Evolutionary conservation across 2,888 invertebrate species (phyloP).

Genomic region (Dryadula phaetusa): DNA sequence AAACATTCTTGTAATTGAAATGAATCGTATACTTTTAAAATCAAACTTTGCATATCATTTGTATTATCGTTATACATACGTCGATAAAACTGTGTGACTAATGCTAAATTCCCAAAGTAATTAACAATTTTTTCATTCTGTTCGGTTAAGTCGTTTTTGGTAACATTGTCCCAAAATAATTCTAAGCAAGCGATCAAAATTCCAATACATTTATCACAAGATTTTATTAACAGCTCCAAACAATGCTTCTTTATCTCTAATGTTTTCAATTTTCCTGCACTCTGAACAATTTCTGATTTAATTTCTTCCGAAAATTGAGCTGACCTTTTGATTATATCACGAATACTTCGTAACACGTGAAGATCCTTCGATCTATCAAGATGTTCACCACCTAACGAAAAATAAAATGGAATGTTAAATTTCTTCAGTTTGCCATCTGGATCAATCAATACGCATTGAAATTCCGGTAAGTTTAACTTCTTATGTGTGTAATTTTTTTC

Average conservation of each 20-base stretch:
- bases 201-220: constrained; percentile 86
- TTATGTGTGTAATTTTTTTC: constrained; percentile 81
- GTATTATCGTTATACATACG: constrained; percentile 64
- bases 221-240: constrained; percentile 87
- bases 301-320: constrained; percentile 78
- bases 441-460: constrained; percentile 92
- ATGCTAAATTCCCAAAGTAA: constrained; percentile 66
- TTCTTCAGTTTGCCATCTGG: constrained; percentile 92
- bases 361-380: constrained; percentile 94
- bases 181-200: constrained; percentile 80
- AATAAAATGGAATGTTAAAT: constrained; percentile 95
- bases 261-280: constrained; percentile 87
- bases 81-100: constrained; percentile 68
- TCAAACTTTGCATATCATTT: constrained; percentile 64
- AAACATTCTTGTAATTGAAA: constrained; percentile 50
- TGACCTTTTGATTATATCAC: constrained; percentile 86
- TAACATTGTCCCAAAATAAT: constrained; percentile 75
- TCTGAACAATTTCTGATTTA: constrained; percentile 80
- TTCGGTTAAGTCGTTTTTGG: constrained; percentile 50
- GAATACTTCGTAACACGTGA: constrained; percentile 91
- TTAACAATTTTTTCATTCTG: constrained; percentile 60
- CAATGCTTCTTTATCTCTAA: constrained; percentile 88
- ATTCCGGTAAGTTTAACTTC: constrained; percentile 85
- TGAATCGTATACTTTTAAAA: constrained; percentile 56
- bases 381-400: constrained; percentile 93